Conservation (phyloP, 37 sponge, comb jelly and placozoan genomes). For the Dysidea cf. avara region DNA sequence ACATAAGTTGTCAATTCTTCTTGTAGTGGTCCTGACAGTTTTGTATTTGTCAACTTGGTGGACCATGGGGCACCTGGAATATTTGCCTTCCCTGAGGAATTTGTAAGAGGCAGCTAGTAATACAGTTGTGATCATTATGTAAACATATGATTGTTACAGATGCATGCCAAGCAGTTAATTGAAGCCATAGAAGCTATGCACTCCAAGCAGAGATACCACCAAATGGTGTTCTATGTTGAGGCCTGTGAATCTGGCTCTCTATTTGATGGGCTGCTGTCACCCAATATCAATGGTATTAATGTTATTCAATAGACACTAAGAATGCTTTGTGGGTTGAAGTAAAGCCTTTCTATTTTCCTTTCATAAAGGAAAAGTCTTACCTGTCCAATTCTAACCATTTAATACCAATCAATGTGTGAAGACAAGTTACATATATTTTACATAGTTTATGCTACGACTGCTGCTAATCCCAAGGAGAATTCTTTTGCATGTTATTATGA, state of each 20-base stretch:
- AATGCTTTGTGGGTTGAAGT: background rate
- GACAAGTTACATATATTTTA: background rate
- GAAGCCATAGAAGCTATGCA: slow-evolving; percentile 41
- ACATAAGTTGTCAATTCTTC: background rate
- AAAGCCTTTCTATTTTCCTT: no score
- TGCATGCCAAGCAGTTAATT: slow-evolving; percentile 35
- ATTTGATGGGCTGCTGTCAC: slow-evolving; percentile 52
- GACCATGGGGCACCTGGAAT: slow-evolving; percentile 82
- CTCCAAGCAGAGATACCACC: slow-evolving; percentile 46
- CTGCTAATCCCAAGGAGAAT: slow-evolving; percentile 57
- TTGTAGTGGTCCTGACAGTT: slow-evolving; percentile 60
- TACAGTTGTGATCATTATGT: background rate
- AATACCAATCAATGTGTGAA: background rate
- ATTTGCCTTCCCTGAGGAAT: slow-evolving; percentile 67
- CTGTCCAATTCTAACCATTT: background rate
- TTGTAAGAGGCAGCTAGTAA: slow-evolving; percentile 5
- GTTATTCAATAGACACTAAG: background rate
- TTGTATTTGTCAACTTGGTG: slow-evolving; percentile 76
- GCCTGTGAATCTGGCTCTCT: slow-evolving; percentile 87
- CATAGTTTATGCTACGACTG: slow-evolving; percentile 64
- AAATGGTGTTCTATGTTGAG: slow-evolving; percentile 80
- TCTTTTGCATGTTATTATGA: slow-evolving; percentile 83
- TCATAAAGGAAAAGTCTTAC: no score
- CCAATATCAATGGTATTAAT: slow-evolving; percentile 54
- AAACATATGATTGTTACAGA: slow-evolving; percentile 22